These are phyloP conservation scores for Papilio polytes DNA, from an alignment of 1,140 invertebrate species.

Conservation along the genomic window DNA sequence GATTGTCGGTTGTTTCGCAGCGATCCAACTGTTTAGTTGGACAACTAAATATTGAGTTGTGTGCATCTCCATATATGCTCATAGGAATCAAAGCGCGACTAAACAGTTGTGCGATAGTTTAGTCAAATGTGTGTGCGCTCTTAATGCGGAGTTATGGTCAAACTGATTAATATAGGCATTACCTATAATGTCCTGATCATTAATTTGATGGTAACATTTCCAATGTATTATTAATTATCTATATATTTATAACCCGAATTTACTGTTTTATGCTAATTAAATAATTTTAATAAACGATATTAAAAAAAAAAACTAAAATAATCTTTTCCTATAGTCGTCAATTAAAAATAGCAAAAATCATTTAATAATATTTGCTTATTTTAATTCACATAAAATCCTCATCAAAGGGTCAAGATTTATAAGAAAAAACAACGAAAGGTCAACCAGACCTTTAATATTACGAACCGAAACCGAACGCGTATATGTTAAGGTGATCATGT, in stretches of 20 bases:
- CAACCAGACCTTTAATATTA: background rate
- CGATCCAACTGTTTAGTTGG: no score
- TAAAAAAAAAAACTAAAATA: no score
- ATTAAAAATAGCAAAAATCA: background rate
- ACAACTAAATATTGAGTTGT: no score
- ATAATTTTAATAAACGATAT: no score
- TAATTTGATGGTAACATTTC: no score
- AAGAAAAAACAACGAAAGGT: slow-evolving; percentile 18
- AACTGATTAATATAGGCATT: background rate
- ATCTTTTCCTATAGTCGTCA: background rate
- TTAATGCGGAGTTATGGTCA: background rate
- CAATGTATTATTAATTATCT: no score
- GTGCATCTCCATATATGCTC: no score
- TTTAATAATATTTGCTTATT: background rate
- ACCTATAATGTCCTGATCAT: background rate
- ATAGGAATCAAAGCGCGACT: no score
- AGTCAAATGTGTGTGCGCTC: no score
- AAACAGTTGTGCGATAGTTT: slow-evolving; percentile 36
- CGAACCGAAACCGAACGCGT: slow-evolving; percentile 7
- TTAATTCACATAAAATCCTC: background rate
- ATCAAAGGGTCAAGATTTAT: background rate
- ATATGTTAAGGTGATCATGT: slow-evolving; percentile 25
- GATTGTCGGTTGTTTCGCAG: no score
- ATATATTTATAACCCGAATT: no score
- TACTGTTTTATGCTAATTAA: no score